These are phyloP conservation scores for Colletes latitarsis DNA, from an alignment of 1,140 invertebrate genomes.

Conservation along the genomic window DNA sequence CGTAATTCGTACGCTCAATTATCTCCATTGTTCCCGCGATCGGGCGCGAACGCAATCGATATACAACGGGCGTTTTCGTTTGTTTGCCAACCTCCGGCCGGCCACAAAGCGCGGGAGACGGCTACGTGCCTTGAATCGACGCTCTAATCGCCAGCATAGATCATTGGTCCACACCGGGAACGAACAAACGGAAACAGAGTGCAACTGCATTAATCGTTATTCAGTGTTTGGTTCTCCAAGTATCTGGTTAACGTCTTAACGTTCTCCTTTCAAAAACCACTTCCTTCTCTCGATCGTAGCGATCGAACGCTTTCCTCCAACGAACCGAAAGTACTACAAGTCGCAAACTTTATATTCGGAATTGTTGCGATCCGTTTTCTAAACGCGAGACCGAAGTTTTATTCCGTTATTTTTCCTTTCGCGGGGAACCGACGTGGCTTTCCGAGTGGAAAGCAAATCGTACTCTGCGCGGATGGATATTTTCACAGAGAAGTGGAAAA, in stretches of 20 bases:
- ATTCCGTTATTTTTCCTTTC: too few relatives aligned
- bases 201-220: conserved; percentile 33
- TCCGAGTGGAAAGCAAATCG: background rate
- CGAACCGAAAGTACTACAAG: too few relatives aligned
- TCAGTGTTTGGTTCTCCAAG: background rate
- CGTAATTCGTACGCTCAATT: conserved; percentile 64
- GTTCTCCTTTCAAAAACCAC: background rate
- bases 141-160: conserved; percentile 53
- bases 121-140: conserved; percentile 58
- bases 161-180: conserved; percentile 27
- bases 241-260: background rate
- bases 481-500: background rate
- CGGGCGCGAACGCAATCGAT: conserved; percentile 63
- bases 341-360: too few relatives aligned
- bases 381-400: too few relatives aligned
- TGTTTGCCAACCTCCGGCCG: conserved; percentile 56
- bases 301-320: too few relatives aligned
- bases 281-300: background rate
- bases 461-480: too few relatives aligned
- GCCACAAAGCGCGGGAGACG: conserved; percentile 50
- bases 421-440: background rate
- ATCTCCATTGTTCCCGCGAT: conserved; percentile 61
- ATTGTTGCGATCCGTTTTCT: too few relatives aligned
- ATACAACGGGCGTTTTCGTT: conserved; percentile 63
- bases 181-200: conserved; percentile 51